These are phyloP conservation scores for Patella caerulea DNA, from an alignment of 2,888 invertebrate genomes.

Conservation along the genomic window DNA sequence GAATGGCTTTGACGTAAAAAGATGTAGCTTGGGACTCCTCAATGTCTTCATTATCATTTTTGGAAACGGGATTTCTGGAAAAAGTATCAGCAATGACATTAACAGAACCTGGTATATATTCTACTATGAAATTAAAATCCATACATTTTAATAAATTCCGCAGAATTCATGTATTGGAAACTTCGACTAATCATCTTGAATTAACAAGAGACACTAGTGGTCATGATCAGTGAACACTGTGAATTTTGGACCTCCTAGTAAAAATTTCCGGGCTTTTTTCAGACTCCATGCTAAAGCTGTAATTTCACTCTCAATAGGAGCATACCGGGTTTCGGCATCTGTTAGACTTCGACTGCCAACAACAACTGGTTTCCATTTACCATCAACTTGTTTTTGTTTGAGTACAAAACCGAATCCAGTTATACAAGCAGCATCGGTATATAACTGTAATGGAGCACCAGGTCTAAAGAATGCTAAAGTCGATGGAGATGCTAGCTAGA, in stretches of 20 bases:
- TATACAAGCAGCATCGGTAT: not conserved
- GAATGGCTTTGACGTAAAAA: not conserved
- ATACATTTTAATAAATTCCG: conserved; percentile 5
- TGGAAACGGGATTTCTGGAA: not conserved
- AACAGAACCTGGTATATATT: not conserved
- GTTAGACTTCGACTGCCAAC: not conserved
- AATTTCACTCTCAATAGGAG: not conserved
- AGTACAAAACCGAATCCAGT: not conserved
- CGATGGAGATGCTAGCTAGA: not conserved
- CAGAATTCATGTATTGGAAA: not conserved
- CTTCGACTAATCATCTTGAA: not conserved
- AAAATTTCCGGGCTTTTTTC: not conserved
- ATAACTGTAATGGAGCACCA: not conserved
- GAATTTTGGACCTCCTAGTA: not conserved
- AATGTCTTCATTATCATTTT: not conserved
- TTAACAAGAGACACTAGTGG: not conserved
- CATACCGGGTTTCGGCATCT: not conserved
- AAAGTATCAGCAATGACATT: not conserved
- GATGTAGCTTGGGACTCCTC: not conserved
- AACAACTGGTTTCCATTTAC: not conserved
- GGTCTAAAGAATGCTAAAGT: conserved; percentile 4
- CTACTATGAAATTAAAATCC: not conserved
- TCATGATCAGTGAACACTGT: not conserved
- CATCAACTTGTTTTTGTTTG: not conserved
- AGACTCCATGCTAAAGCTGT: conserved; percentile 1